Evolutionary conservation across 2,888 invertebrate species (phyloP).

Genomic region (Agapostemon virescens): DNA sequence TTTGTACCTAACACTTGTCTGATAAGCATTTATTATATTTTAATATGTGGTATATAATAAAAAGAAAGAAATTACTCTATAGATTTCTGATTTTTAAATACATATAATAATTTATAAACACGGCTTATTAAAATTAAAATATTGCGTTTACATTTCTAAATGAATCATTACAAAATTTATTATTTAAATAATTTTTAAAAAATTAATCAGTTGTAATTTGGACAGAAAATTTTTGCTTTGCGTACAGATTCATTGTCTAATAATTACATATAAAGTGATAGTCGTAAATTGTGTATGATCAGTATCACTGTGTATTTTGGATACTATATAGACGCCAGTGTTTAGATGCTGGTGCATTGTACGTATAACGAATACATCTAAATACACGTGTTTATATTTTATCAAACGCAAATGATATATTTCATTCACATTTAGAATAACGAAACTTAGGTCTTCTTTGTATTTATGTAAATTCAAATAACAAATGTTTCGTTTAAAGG

Average conservation of each 20-base stretch:
- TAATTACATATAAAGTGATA: too few relatives aligned
- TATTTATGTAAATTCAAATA: constrained; percentile 10
- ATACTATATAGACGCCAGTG: background rate
- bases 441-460: background rate
- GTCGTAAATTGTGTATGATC: too few relatives aligned
- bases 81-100: background rate
- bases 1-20: background rate
- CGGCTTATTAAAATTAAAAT: too few relatives aligned
- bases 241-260: too few relatives aligned
- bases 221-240: too few relatives aligned
- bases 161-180: too few relatives aligned
- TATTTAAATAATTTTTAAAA: too few relatives aligned
- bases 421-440: background rate
- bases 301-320: too few relatives aligned
- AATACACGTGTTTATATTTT: background rate
- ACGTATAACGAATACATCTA: background rate
- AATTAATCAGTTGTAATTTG: too few relatives aligned
- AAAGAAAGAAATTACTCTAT: background rate
- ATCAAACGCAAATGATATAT: background rate
- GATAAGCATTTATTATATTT: background rate
- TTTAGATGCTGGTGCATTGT: background rate
- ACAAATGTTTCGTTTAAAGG: constrained; percentile 50
- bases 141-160: too few relatives aligned
- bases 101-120: too few relatives aligned
- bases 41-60: background rate